Conservation (phyloP, 2,797 vertebrate species). For the Pangasius larnaudii region DNA sequence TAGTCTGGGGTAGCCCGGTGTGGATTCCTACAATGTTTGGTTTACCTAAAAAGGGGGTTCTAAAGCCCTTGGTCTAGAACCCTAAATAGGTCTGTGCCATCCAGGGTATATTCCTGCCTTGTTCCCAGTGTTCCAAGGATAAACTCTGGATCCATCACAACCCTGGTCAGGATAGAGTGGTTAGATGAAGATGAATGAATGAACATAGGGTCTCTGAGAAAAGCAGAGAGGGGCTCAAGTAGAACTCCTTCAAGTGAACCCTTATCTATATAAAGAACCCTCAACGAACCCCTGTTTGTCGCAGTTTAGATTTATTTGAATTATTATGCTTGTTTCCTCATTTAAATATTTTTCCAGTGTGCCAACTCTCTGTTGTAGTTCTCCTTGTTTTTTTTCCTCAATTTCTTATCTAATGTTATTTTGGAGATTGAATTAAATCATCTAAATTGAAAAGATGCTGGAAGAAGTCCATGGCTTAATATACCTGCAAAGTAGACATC, state of each 20-base stretch:
- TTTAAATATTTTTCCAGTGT: not conserved
- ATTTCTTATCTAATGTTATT: not conserved
- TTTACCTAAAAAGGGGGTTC: not conserved
- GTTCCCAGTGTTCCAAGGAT: not conserved
- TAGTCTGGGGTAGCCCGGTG: not conserved
- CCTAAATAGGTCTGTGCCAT: not conserved
- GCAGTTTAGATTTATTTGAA: not conserved
- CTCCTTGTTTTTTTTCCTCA: not conserved
- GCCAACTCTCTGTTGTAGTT: not conserved
- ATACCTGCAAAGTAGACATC: not conserved
- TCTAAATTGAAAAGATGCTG: not conserved
- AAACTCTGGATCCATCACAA: not conserved
- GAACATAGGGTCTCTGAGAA: not conserved
- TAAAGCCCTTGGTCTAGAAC: not conserved
- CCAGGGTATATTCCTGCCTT: not conserved
- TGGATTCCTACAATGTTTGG: not conserved
- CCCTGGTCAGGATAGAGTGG: not conserved
- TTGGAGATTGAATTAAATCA: not conserved
- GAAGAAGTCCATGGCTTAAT: not conserved
- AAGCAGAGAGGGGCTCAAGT: not conserved
- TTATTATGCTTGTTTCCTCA: not conserved
- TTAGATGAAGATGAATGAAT: not conserved
- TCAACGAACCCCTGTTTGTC: not conserved
- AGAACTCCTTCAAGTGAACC: not conserved
- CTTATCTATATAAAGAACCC: not conserved